Percentiles rank a stretch among this genome's conserved stretches.
Conservation (phyloP, 1,140 invertebrate genomes). For the Polypedilum vanderplanki region DNA sequence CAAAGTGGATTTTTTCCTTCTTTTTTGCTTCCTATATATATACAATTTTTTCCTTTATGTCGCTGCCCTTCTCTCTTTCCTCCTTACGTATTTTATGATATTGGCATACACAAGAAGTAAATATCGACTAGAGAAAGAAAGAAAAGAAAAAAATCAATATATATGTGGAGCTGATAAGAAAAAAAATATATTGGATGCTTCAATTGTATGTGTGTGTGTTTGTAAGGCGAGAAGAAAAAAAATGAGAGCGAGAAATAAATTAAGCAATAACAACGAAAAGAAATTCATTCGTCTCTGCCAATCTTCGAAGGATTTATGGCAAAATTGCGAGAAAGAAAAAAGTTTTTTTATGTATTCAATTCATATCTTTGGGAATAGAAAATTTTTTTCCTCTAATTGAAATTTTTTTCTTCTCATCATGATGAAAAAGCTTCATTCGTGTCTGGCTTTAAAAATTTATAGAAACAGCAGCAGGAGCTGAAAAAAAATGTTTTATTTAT, state of each 20-base stretch:
- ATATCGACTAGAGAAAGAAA: background rate
- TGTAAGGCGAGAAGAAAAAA: background rate
- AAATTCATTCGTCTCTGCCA: slow-evolving; percentile 21
- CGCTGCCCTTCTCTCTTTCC: background rate
- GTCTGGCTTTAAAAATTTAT: background rate
- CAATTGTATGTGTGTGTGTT: background rate
- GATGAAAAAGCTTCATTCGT: background rate
- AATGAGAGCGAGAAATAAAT: background rate
- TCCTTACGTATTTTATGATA: background rate
- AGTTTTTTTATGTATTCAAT: slow-evolving; percentile 23
- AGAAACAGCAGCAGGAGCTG: background rate
- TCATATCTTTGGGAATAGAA: background rate
- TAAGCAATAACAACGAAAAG: background rate
- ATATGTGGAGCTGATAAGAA: background rate
- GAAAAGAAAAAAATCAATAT: slow-evolving; percentile 9
- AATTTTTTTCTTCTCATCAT: background rate
- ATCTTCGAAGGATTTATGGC: slow-evolving; percentile 26
- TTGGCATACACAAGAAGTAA: background rate
- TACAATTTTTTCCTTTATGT: background rate
- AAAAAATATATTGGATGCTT: background rate
- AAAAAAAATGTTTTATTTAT: background rate
- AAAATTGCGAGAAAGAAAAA: background rate
- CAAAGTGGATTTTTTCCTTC: slow-evolving; percentile 15
- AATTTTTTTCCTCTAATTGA: too few species aligned
- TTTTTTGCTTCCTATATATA: background rate